Evolutionary conservation across 2,113 vertebrate species (phyloP), one percentile per base, ranked within the genome.

Genomic region (Macaca fascicularis): DNA sequence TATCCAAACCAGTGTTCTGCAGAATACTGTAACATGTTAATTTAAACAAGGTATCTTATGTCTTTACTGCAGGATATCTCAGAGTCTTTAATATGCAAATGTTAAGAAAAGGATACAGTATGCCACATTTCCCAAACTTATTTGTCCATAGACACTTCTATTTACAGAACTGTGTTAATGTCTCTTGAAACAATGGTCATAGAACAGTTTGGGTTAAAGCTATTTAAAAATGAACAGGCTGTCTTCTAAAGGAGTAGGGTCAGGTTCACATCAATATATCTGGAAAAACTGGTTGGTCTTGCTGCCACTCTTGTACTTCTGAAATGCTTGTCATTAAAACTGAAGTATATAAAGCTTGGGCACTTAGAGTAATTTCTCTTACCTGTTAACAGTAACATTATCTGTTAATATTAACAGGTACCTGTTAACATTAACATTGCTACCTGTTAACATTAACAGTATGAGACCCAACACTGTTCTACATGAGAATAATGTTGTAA

Each of bases 71-170:
- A 95, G 16, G 48, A 50, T 76, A 88, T 64, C 17, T 83, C 55
- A 90, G 67, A 76, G n/a, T 82, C 59, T 74, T 97, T 92, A 86
- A 72, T 55, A 59, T 50, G 69, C 6, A 76, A 72, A 61, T 94
- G 23, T 61, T 74, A 95, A 79, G 48, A 81, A 87, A n/a, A 94
- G 16, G 32, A 93, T 57, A 91, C 17, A 78, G 40, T 61, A 92
- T 90, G 69, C 5, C 17, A 87, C 48, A 75, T 80, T 87, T 57
- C 55, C n/a, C 38, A 93, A 83, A 90, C 17, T 7, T 87, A 89
- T 89, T 93, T 96, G 61, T 95, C 61, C 16, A 79, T 64, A 89
- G 84, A 83, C 67, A 87, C 69, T 88, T 96, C 93, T 93, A 97
- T 96, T 95, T 87, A 92, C 38, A 67, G 32, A 97, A 22, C 48